Percentiles rank a stretch among this genome's conserved stretches.
phyloP scores from a whole-genome alignment of 2,888 invertebrate genomes.

The Luperina testacea region DNA sequence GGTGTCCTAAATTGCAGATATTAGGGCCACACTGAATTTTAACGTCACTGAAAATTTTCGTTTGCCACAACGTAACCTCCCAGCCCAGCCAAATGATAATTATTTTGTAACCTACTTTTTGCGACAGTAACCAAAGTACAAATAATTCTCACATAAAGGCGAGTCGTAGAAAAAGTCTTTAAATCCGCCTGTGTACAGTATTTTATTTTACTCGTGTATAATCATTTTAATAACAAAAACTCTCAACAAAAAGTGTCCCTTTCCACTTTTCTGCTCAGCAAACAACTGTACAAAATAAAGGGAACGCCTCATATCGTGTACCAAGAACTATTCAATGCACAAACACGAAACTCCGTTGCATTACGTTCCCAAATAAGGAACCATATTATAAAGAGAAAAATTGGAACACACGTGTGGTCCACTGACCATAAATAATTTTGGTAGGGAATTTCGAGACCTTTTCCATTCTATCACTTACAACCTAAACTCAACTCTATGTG shows the following conservation, averaged over 20 bases:
- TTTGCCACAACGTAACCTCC: background rate
- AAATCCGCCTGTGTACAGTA: too few species aligned
- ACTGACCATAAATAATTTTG: conserved; percentile 61
- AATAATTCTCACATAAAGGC: too few species aligned
- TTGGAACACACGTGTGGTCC: conserved; percentile 66
- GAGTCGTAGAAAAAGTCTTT: too few species aligned
- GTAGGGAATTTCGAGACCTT: conserved; percentile 52
- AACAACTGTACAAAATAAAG: conserved; percentile 18
- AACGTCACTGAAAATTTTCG: background rate
- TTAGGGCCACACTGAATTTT: background rate
- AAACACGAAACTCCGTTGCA: conserved; percentile 28
- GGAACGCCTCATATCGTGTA: background rate
- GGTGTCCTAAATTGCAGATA: conserved; percentile 36
- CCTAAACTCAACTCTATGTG: conserved; percentile 15
- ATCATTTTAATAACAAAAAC: too few species aligned
- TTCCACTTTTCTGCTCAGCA: background rate
- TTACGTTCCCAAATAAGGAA: conserved; percentile 40
- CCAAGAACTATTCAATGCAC: conserved; percentile 43
- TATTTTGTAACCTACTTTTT: background rate
- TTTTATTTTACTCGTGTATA: too few species aligned
- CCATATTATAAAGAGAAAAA: conserved; percentile 54
- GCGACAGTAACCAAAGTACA: too few species aligned
- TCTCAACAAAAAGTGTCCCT: background rate
- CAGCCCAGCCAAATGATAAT: background rate
- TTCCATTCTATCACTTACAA: conserved; percentile 7